phyloP scores from a whole-genome alignment of 2,797 vertebrate species.

The Diglossa cyanea region DNA sequence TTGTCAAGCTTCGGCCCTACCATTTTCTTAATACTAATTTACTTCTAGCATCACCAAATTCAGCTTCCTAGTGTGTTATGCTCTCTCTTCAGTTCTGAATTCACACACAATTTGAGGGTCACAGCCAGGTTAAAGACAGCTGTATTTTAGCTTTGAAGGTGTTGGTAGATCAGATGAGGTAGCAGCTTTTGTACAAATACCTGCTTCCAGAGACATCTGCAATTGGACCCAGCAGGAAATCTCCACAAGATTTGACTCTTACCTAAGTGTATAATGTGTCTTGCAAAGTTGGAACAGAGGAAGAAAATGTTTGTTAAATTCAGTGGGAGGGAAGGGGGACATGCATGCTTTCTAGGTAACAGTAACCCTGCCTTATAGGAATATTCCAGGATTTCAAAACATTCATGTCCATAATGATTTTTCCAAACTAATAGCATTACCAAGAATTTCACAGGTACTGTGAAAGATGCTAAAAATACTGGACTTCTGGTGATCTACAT shows the following conservation, averaged over 20 bases:
- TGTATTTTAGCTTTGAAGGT: not conserved
- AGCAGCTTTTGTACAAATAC: not conserved
- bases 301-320: not conserved
- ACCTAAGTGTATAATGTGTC: not conserved
- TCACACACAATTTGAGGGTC: not conserved
- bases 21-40: not conserved
- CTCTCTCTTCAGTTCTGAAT: not conserved
- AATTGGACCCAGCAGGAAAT: not conserved
- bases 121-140: not conserved
- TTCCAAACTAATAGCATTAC: not conserved
- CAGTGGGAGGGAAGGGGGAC: not conserved
- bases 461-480: not conserved
- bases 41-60: not conserved
- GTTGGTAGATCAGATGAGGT: not conserved
- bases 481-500: not conserved
- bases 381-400: not conserved
- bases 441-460: not conserved
- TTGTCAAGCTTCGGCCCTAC: not conserved
- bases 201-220: not conserved
- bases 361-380: not conserved
- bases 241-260: not conserved
- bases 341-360: not conserved
- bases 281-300: not conserved
- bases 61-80: not conserved
- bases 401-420: not conserved